phyloP scores from a whole-genome alignment of 2,888 invertebrate species.

The Ophioninae sp. region DNA sequence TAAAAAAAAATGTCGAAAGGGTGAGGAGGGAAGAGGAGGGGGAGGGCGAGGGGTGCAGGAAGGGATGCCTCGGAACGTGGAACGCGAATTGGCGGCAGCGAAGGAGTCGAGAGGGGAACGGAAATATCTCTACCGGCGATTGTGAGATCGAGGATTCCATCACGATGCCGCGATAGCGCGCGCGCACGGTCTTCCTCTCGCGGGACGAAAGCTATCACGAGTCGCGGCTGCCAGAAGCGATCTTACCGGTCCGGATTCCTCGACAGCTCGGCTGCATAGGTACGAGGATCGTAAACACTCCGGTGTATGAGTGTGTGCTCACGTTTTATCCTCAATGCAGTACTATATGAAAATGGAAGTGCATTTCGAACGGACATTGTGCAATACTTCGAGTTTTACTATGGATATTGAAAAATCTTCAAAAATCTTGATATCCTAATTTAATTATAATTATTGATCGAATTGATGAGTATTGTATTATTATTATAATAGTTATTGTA shows the following conservation, averaged over 20 bases:
- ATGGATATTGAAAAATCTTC: too few species aligned
- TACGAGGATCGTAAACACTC: conserved; percentile 15
- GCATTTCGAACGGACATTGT: not conserved
- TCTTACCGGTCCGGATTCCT: conserved; percentile 67
- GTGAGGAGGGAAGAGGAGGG: too few species aligned
- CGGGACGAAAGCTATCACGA: conserved; percentile 66
- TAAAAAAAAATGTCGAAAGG: conserved; percentile 36
- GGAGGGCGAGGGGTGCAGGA: not conserved
- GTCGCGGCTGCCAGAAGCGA: conserved; percentile 62
- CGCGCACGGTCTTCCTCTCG: conserved; percentile 53
- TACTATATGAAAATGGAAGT: not conserved
- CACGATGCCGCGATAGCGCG: conserved; percentile 61
- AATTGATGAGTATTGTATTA: too few species aligned
- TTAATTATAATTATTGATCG: too few species aligned
- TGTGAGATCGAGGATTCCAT: conserved; percentile 66
- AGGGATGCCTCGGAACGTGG: conserved; percentile 35
- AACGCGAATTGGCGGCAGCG: conserved; percentile 34
- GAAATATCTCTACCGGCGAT: conserved; percentile 45
- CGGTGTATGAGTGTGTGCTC: conserved; percentile 1
- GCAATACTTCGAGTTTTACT: not conserved
- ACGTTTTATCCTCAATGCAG: not conserved
- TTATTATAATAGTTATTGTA: too few species aligned
- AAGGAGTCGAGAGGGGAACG: conserved; percentile 25
- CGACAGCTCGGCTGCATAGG: conserved; percentile 40
- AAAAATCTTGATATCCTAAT: too few species aligned